Conservation (phyloP, 2,888 invertebrate genomes). For the Apoda limacodes region DNA sequence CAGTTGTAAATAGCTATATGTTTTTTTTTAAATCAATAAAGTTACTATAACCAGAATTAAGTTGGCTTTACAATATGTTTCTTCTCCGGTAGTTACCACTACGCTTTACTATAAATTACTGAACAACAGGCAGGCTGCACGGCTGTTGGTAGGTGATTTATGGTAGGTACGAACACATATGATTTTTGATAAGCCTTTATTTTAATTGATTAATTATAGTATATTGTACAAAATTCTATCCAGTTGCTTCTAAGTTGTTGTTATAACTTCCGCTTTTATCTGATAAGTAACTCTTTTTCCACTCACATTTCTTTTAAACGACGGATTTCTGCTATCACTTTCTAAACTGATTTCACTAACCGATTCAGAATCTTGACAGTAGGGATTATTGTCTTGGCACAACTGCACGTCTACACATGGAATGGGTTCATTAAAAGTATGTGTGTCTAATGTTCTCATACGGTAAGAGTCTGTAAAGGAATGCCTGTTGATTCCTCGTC, state of each 20-base stretch:
- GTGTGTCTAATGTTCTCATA: constrained; percentile 37
- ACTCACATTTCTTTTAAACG: constrained; percentile 31
- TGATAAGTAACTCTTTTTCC: constrained; percentile 56
- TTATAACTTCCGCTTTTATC: constrained; percentile 41
- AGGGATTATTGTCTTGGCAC: constrained; percentile 28
- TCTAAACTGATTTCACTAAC: constrained; percentile 55
- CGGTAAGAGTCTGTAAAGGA: constrained; percentile 34
- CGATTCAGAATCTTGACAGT: constrained; percentile 49
- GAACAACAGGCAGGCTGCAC: too few relatives aligned
- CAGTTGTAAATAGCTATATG: too few relatives aligned
- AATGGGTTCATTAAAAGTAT: constrained; percentile 44
- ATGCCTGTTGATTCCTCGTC: constrained; percentile 35
- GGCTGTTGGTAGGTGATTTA: too few relatives aligned
- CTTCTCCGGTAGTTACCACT: constrained; percentile 5
- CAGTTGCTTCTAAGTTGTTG: too few relatives aligned
- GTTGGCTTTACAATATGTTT: too few relatives aligned
- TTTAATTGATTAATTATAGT: too few relatives aligned
- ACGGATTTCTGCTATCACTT: constrained; percentile 51
- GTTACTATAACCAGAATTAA: too few relatives aligned
- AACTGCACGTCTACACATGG: constrained; percentile 42
- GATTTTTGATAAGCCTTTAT: too few relatives aligned
- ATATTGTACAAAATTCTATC: too few relatives aligned
- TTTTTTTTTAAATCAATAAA: too few relatives aligned
- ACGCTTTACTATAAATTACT: not conserved
- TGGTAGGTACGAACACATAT: too few relatives aligned